Evolutionary conservation across 1,140 invertebrate genomes (phyloP), one percentile per base, ranked within the genome.

Genomic region (Drosophila mojavensis): DNA sequence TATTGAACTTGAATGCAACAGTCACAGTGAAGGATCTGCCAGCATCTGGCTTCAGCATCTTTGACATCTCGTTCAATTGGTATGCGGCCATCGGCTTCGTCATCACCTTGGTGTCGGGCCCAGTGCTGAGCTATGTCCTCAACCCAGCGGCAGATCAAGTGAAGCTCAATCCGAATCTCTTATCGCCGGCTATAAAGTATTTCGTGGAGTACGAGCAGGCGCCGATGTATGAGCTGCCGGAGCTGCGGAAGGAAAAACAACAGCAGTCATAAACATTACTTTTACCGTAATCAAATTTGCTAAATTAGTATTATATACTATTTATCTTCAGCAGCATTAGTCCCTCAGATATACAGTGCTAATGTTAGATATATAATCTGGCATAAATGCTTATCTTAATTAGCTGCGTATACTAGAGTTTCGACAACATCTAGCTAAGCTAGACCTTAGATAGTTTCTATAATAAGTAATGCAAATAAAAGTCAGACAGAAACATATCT

Each of bases 61-160:
- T 94, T 26, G 92, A 93, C 76, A 77, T 95, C 50, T 95, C 94
- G 0, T 95, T 95, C 72, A 93, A 94, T 71, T 95, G 94, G 93
- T 95, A 95, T 54, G 92, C 94, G 0, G 92, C 94, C 30, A 88
- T 96, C 5, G 96, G 95, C 11, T 93, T 94, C 43, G 36, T 94
- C 2, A 93, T 94, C 2, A 94, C 95, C 0, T 94, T 96, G 41
- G 36, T 94, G 2, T 93, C 96, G 10, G 96, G 95, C 6, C 41
- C 91, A 20, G 59, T 90, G 1, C 75, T 93, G 0, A 93, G 92
- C 71, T 92, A 75, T 41, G 69, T 93, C 26, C 74, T 93, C 6
- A 85, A 76, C 9, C 77, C 81, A 0, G 82, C 89, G 2, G 30
- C 90, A 9, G 65, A 80, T 61, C 63, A 80, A 60, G 77, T 75